phyloP scores from a whole-genome alignment of 2,797 vertebrate species.

The Cyclura pinguis region DNA sequence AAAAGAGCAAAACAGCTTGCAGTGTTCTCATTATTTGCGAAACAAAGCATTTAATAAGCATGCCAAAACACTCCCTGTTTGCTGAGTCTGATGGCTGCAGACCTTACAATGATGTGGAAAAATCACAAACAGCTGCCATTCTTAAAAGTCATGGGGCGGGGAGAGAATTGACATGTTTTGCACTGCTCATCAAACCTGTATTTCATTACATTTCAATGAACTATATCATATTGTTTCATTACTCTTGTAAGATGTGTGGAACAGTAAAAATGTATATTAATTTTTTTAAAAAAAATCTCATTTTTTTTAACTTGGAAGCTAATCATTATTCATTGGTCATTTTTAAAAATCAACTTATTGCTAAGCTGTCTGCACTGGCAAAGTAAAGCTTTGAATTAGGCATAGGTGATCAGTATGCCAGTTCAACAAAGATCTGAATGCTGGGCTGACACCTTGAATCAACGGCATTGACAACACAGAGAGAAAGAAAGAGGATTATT shows the following conservation, averaged over 20 bases:
- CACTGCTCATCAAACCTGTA: slow-evolving; percentile 25
- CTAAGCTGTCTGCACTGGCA: not conserved
- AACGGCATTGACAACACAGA: not conserved
- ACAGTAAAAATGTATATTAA: not conserved
- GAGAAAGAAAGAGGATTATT: not conserved
- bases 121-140: slow-evolving; percentile 56
- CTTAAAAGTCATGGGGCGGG: slow-evolving; percentile 48
- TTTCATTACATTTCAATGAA: slow-evolving; percentile 1
- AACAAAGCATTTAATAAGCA: slow-evolving; percentile 76
- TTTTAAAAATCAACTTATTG: not conserved
- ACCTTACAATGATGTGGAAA: slow-evolving; percentile 47
- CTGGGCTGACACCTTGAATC: not conserved
- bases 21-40: slow-evolving; percentile 77
- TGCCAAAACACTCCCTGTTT: slow-evolving; percentile 57
- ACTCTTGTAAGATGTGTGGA: not conserved
- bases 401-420: not conserved
- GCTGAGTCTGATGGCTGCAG: slow-evolving; percentile 53
- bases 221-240: not conserved
- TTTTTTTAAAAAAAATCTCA: not conserved
- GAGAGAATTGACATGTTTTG: not conserved
- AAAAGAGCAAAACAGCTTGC: slow-evolving; percentile 77
- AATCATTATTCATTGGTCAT: not conserved
- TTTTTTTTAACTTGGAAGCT: not conserved
- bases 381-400: not conserved
- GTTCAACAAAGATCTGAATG: not conserved